These are phyloP conservation scores for Galerucella pusilla DNA, from an alignment of 2,888 invertebrate species.

Conservation along the genomic window DNA sequence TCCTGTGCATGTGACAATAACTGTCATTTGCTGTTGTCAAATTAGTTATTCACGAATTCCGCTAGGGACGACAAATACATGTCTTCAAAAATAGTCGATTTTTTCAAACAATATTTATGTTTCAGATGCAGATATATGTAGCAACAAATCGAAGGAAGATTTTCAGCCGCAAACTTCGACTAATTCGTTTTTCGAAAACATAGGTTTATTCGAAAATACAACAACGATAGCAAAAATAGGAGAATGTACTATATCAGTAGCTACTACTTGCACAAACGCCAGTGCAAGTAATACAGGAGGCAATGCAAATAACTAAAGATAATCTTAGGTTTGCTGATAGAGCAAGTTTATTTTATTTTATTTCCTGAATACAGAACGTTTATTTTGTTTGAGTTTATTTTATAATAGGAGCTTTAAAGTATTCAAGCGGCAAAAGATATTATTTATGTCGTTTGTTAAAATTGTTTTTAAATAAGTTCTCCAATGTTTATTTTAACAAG, in stretches of 20 bases:
- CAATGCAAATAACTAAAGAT: slow-evolving; percentile 3
- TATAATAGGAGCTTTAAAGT: background rate
- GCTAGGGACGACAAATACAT: too few relatives aligned
- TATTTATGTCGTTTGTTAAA: too few relatives aligned
- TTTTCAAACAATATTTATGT: background rate
- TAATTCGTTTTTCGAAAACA: slow-evolving; percentile 48
- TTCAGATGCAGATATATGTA: slow-evolving; percentile 11
- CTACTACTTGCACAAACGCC: slow-evolving; percentile 38
- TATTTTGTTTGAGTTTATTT: slow-evolving; percentile 1
- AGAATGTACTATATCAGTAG: slow-evolving; percentile 58
- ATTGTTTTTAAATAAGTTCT: too few relatives aligned
- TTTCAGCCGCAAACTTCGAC: slow-evolving; percentile 16
- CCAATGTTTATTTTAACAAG: too few relatives aligned
- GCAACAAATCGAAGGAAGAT: background rate
- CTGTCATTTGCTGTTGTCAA: too few relatives aligned
- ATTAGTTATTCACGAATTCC: too few relatives aligned
- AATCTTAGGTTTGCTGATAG: slow-evolving; percentile 6
- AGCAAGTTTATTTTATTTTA: background rate
- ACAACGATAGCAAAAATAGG: slow-evolving; percentile 54
- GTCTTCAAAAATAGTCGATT: too few relatives aligned
- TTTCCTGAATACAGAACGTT: background rate
- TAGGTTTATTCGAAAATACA: slow-evolving; percentile 53
- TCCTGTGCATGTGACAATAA: too few relatives aligned
- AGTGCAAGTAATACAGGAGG: slow-evolving; percentile 7
- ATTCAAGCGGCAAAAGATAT: too few relatives aligned